These are phyloP conservation scores for Trissonchulus latispiculum DNA, from an alignment of 2,888 invertebrate genomes.

Conservation along the genomic window DNA sequence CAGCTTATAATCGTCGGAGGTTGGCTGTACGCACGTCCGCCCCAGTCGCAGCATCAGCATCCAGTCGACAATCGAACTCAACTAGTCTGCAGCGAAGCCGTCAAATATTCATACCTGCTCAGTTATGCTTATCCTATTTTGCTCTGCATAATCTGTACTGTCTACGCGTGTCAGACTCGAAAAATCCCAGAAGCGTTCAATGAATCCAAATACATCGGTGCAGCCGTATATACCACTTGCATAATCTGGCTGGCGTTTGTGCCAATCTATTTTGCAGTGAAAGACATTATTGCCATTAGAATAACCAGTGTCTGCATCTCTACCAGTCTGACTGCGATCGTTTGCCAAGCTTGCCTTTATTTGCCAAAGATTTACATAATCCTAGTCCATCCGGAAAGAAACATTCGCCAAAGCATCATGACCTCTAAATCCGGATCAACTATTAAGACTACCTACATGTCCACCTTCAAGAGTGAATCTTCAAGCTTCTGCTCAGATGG, in stretches of 20 bases:
- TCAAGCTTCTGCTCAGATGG: constrained; percentile 21
- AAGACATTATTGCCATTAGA: constrained; percentile 59
- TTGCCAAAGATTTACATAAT: constrained; percentile 87
- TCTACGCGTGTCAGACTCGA: constrained; percentile 47
- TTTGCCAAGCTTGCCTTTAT: constrained; percentile 82
- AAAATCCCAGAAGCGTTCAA: constrained; percentile 50
- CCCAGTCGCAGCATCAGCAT: constrained; percentile 76
- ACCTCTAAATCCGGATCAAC: constrained; percentile 17
- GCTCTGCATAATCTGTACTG: constrained; percentile 61
- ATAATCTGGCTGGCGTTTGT: constrained; percentile 52
- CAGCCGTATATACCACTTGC: constrained; percentile 84
- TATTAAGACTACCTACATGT: neutral
- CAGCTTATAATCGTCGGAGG: constrained; percentile 64
- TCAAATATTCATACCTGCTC: constrained; percentile 63
- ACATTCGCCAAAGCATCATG: constrained; percentile 61
- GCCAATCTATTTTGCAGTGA: constrained; percentile 55
- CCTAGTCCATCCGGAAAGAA: constrained; percentile 73
- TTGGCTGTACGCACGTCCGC: constrained; percentile 83
- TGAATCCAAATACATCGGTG: constrained; percentile 48
- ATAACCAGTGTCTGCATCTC: constrained; percentile 92
- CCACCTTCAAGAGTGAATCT: neutral
- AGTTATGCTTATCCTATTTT: constrained; percentile 74
- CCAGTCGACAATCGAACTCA: constrained; percentile 83
- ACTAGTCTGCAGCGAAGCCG: constrained; percentile 64
- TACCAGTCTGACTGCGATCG: constrained; percentile 83